These are phyloP conservation scores for Phoxinus phoxinus DNA, from an alignment of 2,113 vertebrate species.

Conservation along the genomic window DNA sequence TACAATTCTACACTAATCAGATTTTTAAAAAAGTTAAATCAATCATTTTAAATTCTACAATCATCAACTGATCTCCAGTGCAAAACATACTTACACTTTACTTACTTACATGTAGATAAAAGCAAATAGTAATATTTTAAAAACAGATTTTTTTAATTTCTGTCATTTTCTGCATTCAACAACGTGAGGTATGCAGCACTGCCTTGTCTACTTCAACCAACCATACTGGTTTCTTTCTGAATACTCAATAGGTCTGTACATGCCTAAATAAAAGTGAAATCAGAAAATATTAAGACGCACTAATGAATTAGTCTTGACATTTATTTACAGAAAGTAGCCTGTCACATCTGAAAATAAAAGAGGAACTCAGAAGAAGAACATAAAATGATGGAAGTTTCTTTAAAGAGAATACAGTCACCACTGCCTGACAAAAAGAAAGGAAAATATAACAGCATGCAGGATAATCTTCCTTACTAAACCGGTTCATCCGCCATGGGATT, in stretches of 20 bases:
- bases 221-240: not conserved
- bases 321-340: not conserved
- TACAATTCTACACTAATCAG: too few relatives aligned
- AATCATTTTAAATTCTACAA: too few relatives aligned
- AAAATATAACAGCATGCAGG: slow-evolving; percentile 23
- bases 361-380: not conserved
- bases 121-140: not conserved
- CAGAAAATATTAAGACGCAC: not conserved
- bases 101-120: not conserved
- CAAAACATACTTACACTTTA: not conserved
- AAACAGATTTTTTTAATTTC: not conserved
- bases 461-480: slow-evolving; percentile 47
- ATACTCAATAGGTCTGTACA: not conserved
- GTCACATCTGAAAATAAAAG: not conserved
- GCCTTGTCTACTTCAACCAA: not conserved
- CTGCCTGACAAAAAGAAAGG: slow-evolving; percentile 17
- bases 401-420: slow-evolving; percentile 25
- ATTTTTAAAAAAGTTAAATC: too few relatives aligned
- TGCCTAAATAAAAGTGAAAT: not conserved
- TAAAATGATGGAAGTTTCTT: not conserved
- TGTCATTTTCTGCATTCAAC: not conserved
- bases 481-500: slow-evolving; percentile 44
- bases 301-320: not conserved
- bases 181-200: not conserved
- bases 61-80: slow-evolving; percentile 52